These are phyloP conservation scores for Vanessa tameamea DNA, from an alignment of 1,140 invertebrate species.

Conservation along the genomic window DNA sequence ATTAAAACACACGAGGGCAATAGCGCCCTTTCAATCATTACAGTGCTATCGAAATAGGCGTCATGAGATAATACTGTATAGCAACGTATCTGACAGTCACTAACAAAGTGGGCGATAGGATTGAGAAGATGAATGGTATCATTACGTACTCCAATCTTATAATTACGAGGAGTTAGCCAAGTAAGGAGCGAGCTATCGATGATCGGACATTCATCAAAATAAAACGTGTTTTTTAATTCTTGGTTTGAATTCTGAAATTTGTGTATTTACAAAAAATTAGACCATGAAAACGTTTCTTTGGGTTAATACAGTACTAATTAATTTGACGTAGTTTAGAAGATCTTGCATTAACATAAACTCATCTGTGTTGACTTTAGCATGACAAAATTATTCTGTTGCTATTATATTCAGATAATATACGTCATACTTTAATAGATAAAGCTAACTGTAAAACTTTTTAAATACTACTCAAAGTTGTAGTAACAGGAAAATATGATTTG, in stretches of 20 bases:
- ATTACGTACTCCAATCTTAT: slow-evolving; percentile 29
- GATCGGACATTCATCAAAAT: not conserved
- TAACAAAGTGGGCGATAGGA: slow-evolving; percentile 39
- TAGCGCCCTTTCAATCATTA: slow-evolving; percentile 32
- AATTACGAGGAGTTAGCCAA: slow-evolving; percentile 16
- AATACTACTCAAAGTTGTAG: slow-evolving; percentile 13
- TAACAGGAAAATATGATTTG: slow-evolving; percentile 28
- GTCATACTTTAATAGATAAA: not conserved
- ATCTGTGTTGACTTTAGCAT: too few species aligned
- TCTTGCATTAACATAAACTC: too few species aligned
- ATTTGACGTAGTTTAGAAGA: too few species aligned
- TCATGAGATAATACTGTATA: slow-evolving; percentile 33
- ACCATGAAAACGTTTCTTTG: too few species aligned
- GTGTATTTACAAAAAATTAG: not conserved
- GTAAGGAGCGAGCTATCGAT: not conserved
- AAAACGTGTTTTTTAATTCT: not conserved
- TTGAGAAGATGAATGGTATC: slow-evolving; percentile 37
- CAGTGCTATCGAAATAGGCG: slow-evolving; percentile 31
- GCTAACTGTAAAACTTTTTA: slow-evolving; percentile 16
- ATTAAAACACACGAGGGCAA: slow-evolving; percentile 14
- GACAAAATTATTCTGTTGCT: too few species aligned
- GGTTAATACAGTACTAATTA: too few species aligned
- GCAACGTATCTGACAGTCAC: slow-evolving; percentile 36
- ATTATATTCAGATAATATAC: too few species aligned
- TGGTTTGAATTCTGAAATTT: not conserved